phyloP scores from a whole-genome alignment of 1,140 invertebrate genomes.

The Adoxophyes honmai region DNA sequence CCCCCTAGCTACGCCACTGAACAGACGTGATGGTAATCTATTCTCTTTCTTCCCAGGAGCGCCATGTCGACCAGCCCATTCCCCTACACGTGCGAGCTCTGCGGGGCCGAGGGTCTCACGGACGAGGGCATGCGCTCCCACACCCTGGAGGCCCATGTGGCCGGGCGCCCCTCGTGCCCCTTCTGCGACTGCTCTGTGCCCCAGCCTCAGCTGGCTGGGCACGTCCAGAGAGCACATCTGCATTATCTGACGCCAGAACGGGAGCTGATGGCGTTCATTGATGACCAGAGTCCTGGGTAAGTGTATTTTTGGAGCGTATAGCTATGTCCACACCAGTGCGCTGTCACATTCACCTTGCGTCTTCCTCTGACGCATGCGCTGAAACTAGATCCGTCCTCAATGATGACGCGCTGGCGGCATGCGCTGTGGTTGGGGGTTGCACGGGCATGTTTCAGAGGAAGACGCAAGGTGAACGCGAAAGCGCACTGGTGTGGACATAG shows the following conservation, averaged over 20 bases:
- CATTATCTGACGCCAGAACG: slow-evolving; percentile 86
- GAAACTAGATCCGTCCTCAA: too few relatives aligned
- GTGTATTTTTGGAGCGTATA: too few relatives aligned
- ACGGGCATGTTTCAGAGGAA: too few relatives aligned
- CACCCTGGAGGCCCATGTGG: slow-evolving; percentile 85
- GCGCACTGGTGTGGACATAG: too few relatives aligned
- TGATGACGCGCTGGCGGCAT: too few relatives aligned
- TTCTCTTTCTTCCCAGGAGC: not conserved
- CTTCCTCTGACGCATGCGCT: too few relatives aligned
- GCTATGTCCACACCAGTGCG: too few relatives aligned
- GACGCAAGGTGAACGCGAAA: too few relatives aligned
- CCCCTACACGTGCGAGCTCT: slow-evolving; percentile 86
- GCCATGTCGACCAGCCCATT: slow-evolving; percentile 66
- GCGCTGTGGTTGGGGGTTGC: too few relatives aligned
- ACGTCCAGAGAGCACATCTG: slow-evolving; percentile 89
- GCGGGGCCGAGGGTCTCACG: slow-evolving; percentile 86
- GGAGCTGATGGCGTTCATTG: slow-evolving; percentile 80
- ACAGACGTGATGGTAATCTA: too few relatives aligned
- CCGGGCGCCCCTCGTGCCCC: slow-evolving; percentile 86
- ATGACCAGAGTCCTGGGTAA: slow-evolving; percentile 82
- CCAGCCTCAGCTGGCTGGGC: slow-evolving; percentile 84
- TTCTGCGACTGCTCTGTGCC: slow-evolving; percentile 88
- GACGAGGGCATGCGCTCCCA: slow-evolving; percentile 89
- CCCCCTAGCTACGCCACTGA: too few relatives aligned
- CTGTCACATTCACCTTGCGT: too few relatives aligned